Base-by-base conservation (phyloP, 2,888 invertebrate species). In the Stenurella melanura region DNA sequence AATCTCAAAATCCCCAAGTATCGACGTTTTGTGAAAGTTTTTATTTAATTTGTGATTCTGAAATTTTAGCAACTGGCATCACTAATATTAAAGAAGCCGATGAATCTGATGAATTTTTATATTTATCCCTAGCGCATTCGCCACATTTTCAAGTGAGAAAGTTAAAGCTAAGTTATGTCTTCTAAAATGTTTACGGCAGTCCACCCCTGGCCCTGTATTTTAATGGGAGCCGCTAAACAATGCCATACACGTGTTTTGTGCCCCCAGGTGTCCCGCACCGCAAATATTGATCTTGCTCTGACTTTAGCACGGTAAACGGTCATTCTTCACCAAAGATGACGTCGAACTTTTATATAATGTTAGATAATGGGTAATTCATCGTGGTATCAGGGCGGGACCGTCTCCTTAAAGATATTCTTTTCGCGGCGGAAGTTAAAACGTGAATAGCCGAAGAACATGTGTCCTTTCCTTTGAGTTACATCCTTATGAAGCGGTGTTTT, bases 201-300 rank as follows among this genome's bases (percentile, higher is more conserved):
- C 56, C 56, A 26, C 56, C 67, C 5, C 54, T 68, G 68, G 12
- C 56, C 10, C 54, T 30, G 21, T 12, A 60, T 21, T n/a, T 38
- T 42, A 42, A 18, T 38, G 17, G 30, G 7, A 12, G 61, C 17
- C 11, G 17, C 38, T 58, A 70, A 70, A 70, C 69, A 70, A 64
- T 63, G 50, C 64, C 61, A 73, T 77, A 80, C 81, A 80, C 80
- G 78, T 78, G 81, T 80, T 78, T 73, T 70, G 68, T 76, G 60
- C 17, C 73, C 63, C 83, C 81, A 81, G 83, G 83, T 81, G 83
- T 76, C 75, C 76, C 26, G 73, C 54, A 80, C 81, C 80, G 81
- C 81, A 83, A 83, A 83, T 83, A 83, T 83, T 83, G 83, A 83
- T 83, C 79, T 78, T 79, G 15, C 80, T 73, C 67, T 75, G 78